phyloP scores from a whole-genome alignment of 2,113 vertebrate species.

The Ptilonorhynchus violaceus region DNA sequence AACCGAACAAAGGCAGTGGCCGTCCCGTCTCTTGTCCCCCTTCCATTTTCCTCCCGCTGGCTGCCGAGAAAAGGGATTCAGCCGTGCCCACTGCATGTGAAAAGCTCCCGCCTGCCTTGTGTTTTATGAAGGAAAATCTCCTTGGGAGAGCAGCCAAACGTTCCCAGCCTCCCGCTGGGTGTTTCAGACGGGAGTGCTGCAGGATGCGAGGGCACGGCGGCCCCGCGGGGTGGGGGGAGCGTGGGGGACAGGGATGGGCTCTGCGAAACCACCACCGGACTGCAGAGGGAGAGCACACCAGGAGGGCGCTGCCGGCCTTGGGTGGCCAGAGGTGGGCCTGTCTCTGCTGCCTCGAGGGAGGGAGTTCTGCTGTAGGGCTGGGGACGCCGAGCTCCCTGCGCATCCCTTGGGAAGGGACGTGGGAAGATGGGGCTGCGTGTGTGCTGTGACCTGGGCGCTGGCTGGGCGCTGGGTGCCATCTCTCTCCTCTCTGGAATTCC shows the following conservation, averaged over 20 bases:
- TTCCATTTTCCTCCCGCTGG: conserved; percentile 17
- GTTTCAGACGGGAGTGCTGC: not conserved
- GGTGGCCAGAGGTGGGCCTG: not conserved
- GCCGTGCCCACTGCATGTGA: not conserved
- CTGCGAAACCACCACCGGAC: fast-evolving
- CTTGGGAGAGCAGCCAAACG: conserved; percentile 52
- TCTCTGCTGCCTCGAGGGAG: fast-evolving
- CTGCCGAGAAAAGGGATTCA: conserved; percentile 39
- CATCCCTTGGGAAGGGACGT: fast-evolving
- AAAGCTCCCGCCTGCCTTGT: conserved; percentile 5
- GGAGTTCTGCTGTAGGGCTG: fast-evolving
- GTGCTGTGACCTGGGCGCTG: not conserved
- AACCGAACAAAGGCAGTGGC: not conserved
- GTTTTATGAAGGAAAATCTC: conserved; percentile 55
- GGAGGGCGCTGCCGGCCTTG: not conserved
- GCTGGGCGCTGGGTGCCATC: not conserved
- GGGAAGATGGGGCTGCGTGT: not conserved
- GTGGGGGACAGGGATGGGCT: not conserved
- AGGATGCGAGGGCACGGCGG: not conserved
- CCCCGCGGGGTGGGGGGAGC: not conserved
- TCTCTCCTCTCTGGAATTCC: not conserved
- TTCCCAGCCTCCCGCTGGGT: conserved; percentile 56
- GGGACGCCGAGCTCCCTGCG: not conserved
- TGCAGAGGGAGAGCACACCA: fast-evolving
- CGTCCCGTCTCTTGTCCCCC: not conserved